Conservation (phyloP, 2,113 vertebrate genomes). For the Trematomus loennbergii region DNA sequence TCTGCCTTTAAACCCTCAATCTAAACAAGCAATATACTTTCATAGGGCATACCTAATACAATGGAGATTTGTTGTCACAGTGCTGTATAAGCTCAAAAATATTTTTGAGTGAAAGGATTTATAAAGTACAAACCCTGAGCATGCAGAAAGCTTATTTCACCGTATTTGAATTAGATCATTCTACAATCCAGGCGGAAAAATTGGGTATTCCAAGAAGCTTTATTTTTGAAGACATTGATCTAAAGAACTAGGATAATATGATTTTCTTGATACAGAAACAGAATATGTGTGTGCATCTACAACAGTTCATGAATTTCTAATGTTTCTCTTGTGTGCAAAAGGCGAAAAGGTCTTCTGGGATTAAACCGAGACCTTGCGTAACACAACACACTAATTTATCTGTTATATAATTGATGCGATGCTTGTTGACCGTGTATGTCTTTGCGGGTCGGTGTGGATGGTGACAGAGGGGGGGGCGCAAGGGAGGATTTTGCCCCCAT, state of each 20-base stretch:
- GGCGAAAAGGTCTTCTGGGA: slow-evolving; percentile 18
- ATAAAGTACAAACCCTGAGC: neutral
- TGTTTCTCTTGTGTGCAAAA: slow-evolving; percentile 10
- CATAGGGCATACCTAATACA: neutral
- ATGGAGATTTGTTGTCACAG: slow-evolving; percentile 1
- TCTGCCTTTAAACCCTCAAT: slow-evolving; percentile 27
- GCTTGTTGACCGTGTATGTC: slow-evolving; percentile 16
- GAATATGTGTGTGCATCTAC: neutral
- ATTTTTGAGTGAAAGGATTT: neutral
- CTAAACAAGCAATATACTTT: slow-evolving; percentile 8
- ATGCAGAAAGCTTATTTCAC: slow-evolving; percentile 1
- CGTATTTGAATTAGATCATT: neutral
- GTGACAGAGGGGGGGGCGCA: slow-evolving; percentile 6
- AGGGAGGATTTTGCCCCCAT: slow-evolving; percentile 32
- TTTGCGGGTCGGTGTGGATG: neutral
- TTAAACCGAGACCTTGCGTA: slow-evolving; percentile 36
- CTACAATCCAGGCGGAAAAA: neutral
- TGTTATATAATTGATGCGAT: slow-evolving; percentile 37
- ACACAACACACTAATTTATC: slow-evolving; percentile 32
- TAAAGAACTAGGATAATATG: slow-evolving; percentile 1
- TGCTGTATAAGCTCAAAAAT: neutral
- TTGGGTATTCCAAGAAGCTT: slow-evolving; percentile 16
- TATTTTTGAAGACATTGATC: slow-evolving; percentile 12
- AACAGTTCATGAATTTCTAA: slow-evolving; percentile 18
- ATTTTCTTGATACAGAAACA: slow-evolving; percentile 29